Percentiles rank a stretch among this genome's conserved stretches.
Evolutionary conservation across 1,140 invertebrate species (phyloP).

Genomic region (Hycleus cichorii): DNA sequence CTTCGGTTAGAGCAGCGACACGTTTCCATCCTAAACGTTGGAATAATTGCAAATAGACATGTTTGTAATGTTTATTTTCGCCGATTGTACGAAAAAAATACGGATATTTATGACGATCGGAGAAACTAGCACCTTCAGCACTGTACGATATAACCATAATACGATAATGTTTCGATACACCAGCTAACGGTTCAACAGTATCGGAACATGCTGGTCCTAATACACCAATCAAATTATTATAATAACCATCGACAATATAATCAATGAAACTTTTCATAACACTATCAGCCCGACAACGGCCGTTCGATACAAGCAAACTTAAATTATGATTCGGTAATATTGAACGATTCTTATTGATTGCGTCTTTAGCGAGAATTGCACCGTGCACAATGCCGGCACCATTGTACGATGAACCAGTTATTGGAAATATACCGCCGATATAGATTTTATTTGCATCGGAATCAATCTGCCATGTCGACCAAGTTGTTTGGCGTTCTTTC

Average conservation of each 20-base stretch:
- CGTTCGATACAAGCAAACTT: conserved; percentile 53
- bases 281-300: conserved; percentile 64
- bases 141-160: conserved; percentile 75
- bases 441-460: conserved; percentile 45
- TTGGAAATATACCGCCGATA: conserved; percentile 74
- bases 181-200: conserved; percentile 73
- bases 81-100: conserved; percentile 81
- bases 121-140: conserved; percentile 67
- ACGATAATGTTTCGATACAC: conserved; percentile 69
- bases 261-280: conserved; percentile 76
- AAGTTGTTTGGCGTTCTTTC: conserved; percentile 17
- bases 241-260: conserved; percentile 51
- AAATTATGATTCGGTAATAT: conserved; percentile 59
- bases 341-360: conserved; percentile 56
- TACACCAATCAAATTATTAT: conserved; percentile 57
- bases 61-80: conserved; percentile 66
- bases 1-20: conserved; percentile 68
- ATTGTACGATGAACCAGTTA: conserved; percentile 46
- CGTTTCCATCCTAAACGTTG: conserved; percentile 60
- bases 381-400: conserved; percentile 57
- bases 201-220: conserved; percentile 81
- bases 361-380: conserved; percentile 55
- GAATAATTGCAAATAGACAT: conserved; percentile 62
- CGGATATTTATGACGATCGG: conserved; percentile 64
- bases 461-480: conserved; percentile 37